Base-by-base conservation (phyloP, 1,140 invertebrate genomes). In the Drosophila kanapiae region DNA sequence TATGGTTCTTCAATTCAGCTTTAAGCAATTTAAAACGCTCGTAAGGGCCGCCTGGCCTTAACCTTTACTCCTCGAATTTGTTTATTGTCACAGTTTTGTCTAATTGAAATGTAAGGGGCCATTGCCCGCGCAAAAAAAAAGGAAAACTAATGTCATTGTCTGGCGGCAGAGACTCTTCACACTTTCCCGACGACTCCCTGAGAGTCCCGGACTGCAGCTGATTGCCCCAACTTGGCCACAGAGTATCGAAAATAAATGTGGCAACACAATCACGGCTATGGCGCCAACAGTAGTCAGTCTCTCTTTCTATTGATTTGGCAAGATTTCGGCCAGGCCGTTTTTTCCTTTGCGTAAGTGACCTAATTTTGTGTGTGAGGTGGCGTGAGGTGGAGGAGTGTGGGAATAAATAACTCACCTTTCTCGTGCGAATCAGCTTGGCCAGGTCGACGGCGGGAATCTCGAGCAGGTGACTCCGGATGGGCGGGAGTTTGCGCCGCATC, bases 381-480 rank as follows among this genome's bases (percentile, higher is more conserved):
- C n/a, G n/a, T n/a, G n/a, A 23, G 23, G 42, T 58, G 18, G 38
- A 8, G 48, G 14, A 37, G 35, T 43, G 35, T 49, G 40, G 51
- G n/a, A 58, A 18, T 40, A 51, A 45, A 16, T 61, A 7, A 92
- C 92, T 93, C 80, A 95, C 95, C 94, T 95, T 92, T 94, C 91
- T 94, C 43, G 91, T 94, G 76, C 95, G 94, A 82, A 96, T 95
- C 93, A 94, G 94, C 61, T 90, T 92, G 4, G 95, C 94, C 49
- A 95, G 88, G 65, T 94, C 93, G 6, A 94, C 95, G 38, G 95
- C 95, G 51, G 95, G 94, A 76, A 94, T 94, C 65, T 95, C 93
- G 16, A 96, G 93, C 69, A 95, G 81, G 42, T 94, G 94, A 81
- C 95, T 94, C 4, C 82, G 92, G n/a, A 95, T 95, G 7, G 94